A percentile compares a stretch with the other conserved stretches of the same genome.
phyloP scores from a whole-genome alignment of 2,113 vertebrate species.

The Syngnathus floridae region DNA sequence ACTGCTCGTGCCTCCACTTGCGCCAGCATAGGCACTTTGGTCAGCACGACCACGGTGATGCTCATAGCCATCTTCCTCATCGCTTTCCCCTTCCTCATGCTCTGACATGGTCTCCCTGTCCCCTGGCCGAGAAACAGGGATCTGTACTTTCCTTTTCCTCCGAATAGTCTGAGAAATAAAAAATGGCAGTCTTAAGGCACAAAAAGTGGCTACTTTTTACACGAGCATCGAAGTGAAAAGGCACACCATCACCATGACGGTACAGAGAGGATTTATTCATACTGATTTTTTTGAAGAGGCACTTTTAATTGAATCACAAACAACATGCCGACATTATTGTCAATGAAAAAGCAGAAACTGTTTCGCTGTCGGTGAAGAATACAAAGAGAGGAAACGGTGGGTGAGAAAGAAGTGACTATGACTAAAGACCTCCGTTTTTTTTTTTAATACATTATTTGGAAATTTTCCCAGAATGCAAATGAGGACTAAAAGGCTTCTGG shows the following conservation, averaged over 20 bases:
- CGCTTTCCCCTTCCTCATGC: conserved; percentile 81
- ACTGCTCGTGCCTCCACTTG: conserved; percentile 65
- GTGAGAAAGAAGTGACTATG: too few species aligned
- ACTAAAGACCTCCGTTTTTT: too few species aligned
- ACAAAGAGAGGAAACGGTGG: too few species aligned
- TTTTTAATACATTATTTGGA: too few species aligned
- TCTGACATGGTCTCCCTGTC: conserved; percentile 87
- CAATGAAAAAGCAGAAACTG: too few species aligned
- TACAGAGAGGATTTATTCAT: background rate
- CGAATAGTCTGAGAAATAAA: conserved; percentile 80
- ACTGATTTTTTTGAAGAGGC: too few species aligned
- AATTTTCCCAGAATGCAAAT: too few species aligned
- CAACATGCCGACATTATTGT: too few species aligned
- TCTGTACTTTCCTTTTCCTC: conserved; percentile 93
- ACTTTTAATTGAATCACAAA: too few species aligned
- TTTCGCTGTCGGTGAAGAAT: too few species aligned
- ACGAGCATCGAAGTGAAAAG: background rate
- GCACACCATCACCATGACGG: background rate
- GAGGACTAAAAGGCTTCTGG: too few species aligned
- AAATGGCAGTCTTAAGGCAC: background rate
- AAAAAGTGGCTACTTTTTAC: background rate
- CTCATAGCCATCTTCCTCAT: conserved; percentile 82
- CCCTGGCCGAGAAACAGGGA: conserved; percentile 80
- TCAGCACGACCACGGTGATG: conserved; percentile 64
- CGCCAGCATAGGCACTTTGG: conserved; percentile 55